phyloP scores from a whole-genome alignment of 2,888 invertebrate species.

The Smittia sp. region DNA sequence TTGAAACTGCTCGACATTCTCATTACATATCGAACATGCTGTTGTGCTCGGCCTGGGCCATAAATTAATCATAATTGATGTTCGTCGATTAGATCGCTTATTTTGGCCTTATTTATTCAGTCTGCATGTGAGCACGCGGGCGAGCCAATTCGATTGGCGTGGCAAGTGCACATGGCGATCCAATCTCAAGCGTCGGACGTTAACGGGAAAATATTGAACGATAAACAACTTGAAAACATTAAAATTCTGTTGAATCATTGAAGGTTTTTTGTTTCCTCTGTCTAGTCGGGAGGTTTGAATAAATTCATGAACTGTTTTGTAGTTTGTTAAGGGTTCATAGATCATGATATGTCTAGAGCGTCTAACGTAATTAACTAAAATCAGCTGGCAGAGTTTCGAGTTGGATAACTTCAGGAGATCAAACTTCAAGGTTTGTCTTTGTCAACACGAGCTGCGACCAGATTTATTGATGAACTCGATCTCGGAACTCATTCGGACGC shows the following conservation, averaged over 20 bases:
- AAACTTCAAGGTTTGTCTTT: too few relatives aligned
- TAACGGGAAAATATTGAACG: neutral
- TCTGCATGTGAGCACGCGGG: neutral
- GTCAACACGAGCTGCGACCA: too few relatives aligned
- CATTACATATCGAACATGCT: slow-evolving; percentile 16
- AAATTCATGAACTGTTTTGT: neutral
- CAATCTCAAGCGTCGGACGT: neutral
- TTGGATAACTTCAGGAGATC: too few relatives aligned
- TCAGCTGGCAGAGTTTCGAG: too few relatives aligned
- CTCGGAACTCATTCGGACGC: too few relatives aligned
- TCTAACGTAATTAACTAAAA: too few relatives aligned
- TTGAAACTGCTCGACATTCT: neutral
- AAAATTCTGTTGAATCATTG: neutral
- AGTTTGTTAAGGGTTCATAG: neutral
- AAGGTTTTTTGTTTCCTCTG: neutral
- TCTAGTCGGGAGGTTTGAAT: neutral
- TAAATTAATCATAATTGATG: slow-evolving; percentile 37
- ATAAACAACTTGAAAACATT: neutral
- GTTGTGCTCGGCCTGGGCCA: neutral
- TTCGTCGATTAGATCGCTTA: slow-evolving; percentile 24
- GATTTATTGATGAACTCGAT: too few relatives aligned
- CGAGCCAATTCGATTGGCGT: neutral
- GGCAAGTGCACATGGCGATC: slow-evolving; percentile 13
- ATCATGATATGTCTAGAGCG: neutral
- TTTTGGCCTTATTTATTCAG: slow-evolving; percentile 15